Percentiles rank a stretch among this genome's conserved stretches.
phyloP scores from a whole-genome alignment of 2,113 vertebrate genomes.

The Pluvialis apricaria region DNA sequence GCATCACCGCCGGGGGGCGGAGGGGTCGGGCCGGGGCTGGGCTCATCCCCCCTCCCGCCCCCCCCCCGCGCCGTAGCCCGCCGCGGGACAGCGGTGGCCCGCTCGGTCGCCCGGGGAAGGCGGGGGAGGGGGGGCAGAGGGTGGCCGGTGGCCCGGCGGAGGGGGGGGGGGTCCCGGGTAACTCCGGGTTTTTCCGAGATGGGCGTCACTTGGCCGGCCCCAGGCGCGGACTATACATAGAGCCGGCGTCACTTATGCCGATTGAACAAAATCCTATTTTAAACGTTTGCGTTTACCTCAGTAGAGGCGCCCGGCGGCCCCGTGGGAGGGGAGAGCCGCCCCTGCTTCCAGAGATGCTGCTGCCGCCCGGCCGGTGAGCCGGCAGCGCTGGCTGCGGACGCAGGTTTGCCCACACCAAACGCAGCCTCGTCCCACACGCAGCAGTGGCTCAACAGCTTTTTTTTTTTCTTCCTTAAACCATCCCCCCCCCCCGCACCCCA shows the following conservation, averaged over 20 bases:
- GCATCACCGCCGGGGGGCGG: neutral
- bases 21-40: neutral
- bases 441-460: neutral
- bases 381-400: rapidly evolving
- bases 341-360: neutral
- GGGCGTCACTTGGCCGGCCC: slow-evolving; percentile 16
- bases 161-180: too few relatives aligned
- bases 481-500: rapidly evolving
- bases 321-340: neutral
- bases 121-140: neutral
- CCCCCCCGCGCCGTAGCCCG: neutral
- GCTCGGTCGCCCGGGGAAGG: neutral
- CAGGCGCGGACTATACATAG: slow-evolving; percentile 63
- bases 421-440: rapidly evolving
- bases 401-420: too few relatives aligned
- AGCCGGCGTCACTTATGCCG: slow-evolving; percentile 45
- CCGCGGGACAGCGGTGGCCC: neutral
- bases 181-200: neutral
- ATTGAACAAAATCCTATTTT: slow-evolving; percentile 71
- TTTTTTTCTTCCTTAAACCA: neutral
- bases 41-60: neutral
- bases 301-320: slow-evolving; percentile 5
- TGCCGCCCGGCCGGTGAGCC: too few relatives aligned
- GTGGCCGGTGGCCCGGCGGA: neutral
- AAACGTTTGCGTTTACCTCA: slow-evolving; percentile 56